Percentiles rank a stretch among this genome's conserved stretches.
phyloP scores from a whole-genome alignment of 2,113 vertebrate species.

The Hipposideros armiger region DNA sequence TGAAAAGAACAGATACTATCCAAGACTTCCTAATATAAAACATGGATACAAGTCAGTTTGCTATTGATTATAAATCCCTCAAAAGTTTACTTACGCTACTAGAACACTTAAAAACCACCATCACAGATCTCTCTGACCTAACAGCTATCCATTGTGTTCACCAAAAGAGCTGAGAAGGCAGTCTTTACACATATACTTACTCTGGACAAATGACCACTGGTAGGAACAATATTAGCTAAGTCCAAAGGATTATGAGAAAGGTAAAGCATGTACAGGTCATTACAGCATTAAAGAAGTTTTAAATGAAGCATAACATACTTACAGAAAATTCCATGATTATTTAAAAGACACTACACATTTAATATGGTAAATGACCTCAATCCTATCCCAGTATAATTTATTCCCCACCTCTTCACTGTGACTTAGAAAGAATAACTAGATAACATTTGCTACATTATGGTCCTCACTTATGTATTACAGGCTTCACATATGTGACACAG shows the following conservation, averaged over 20 bases:
- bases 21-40: background rate
- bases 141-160: background rate
- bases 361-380: background rate
- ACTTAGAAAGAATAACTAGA: slow-evolving; percentile 11
- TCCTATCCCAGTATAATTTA: background rate
- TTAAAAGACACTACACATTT: slow-evolving; percentile 19
- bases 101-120: background rate
- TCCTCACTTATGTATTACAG: background rate
- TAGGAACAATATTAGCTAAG: background rate
- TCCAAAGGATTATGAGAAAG: background rate
- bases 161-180: background rate
- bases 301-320: slow-evolving; percentile 16
- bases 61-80: background rate
- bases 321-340: background rate
- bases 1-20: background rate
- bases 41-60: background rate
- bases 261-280: background rate
- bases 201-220: background rate
- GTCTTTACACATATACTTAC: background rate
- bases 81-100: background rate
- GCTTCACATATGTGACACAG: background rate
- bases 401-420: background rate
- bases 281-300: background rate
- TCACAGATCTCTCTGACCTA: background rate
- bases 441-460: background rate